Conservation (phyloP, 1,140 invertebrate genomes). For the Chelonus insularis region DNA sequence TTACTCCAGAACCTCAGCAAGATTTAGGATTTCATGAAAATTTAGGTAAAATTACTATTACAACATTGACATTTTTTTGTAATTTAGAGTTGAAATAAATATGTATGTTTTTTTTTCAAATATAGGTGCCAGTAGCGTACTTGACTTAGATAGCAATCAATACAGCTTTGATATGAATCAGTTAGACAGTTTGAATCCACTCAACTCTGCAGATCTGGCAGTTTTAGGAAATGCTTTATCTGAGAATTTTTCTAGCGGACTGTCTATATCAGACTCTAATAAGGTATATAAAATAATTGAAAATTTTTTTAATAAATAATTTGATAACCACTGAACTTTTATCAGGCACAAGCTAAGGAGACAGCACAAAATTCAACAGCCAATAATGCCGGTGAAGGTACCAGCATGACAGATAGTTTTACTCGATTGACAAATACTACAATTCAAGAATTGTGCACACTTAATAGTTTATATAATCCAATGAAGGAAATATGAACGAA, state of each 20-base stretch:
- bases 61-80: too few species aligned
- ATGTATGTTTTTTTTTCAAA: neutral
- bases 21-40: conserved; percentile 24
- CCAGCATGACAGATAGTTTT: conserved; percentile 61
- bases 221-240: conserved; percentile 36
- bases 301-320: too few species aligned
- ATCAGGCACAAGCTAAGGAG: too few species aligned
- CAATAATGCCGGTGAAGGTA: conserved; percentile 15
- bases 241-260: conserved; percentile 38
- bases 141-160: conserved; percentile 43
- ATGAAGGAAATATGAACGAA: conserved; percentile 35
- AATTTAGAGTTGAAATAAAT: neutral
- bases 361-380: neutral
- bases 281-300: conserved; percentile 33
- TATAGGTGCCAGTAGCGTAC: conserved; percentile 24
- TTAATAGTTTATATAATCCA: conserved; percentile 50
- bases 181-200: conserved; percentile 26
- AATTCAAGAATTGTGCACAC: conserved; percentile 48
- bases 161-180: conserved; percentile 35
- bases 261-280: conserved; percentile 35
- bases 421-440: conserved; percentile 53
- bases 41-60: neutral
- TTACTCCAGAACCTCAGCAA: conserved; percentile 16
- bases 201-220: conserved; percentile 36
- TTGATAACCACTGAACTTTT: conserved; percentile 25